Conservation (phyloP, 2,113 vertebrate genomes). For the Lepisosteus osseus region DNA sequence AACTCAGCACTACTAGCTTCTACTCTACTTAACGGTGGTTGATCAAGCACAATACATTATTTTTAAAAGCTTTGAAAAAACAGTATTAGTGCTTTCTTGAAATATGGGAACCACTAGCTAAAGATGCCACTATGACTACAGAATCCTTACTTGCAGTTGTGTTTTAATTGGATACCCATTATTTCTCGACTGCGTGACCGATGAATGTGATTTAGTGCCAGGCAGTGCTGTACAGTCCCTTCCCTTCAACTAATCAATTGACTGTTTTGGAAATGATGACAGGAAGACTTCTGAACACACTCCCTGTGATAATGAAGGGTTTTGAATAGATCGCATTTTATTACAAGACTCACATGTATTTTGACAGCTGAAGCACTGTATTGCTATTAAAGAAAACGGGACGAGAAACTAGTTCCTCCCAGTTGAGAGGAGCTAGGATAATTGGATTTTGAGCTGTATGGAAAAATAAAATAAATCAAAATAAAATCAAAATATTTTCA, state of each 20-base stretch:
- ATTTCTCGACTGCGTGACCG: slow-evolving; percentile 35
- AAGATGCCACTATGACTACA: neutral
- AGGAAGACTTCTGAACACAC: neutral
- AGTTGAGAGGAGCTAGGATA: slow-evolving; percentile 26
- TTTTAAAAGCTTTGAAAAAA: too few species aligned
- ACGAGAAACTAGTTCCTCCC: slow-evolving; percentile 19
- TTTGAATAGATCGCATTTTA: slow-evolving; percentile 34
- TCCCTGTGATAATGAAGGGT: slow-evolving; percentile 36
- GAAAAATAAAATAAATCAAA: slow-evolving; percentile 28
- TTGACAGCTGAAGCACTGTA: slow-evolving; percentile 37
- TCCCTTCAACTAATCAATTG: slow-evolving; percentile 34
- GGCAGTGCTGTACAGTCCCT: slow-evolving; percentile 29
- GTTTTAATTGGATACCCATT: neutral
- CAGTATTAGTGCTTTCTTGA: too few species aligned
- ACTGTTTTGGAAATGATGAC: neutral
- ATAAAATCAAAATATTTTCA: slow-evolving; percentile 16
- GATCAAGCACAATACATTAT: too few species aligned
- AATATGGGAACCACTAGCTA: too few species aligned
- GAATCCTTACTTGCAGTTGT: neutral
- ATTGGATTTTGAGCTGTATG: slow-evolving; percentile 38
- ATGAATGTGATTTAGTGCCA: slow-evolving; percentile 35
- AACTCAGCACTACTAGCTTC: too few species aligned
- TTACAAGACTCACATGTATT: slow-evolving; percentile 34
- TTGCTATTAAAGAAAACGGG: slow-evolving; percentile 45
- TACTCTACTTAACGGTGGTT: too few species aligned